These are phyloP conservation scores for Puffinus mauretanicus DNA, from an alignment of 2,113 vertebrate species.

Conservation along the genomic window DNA sequence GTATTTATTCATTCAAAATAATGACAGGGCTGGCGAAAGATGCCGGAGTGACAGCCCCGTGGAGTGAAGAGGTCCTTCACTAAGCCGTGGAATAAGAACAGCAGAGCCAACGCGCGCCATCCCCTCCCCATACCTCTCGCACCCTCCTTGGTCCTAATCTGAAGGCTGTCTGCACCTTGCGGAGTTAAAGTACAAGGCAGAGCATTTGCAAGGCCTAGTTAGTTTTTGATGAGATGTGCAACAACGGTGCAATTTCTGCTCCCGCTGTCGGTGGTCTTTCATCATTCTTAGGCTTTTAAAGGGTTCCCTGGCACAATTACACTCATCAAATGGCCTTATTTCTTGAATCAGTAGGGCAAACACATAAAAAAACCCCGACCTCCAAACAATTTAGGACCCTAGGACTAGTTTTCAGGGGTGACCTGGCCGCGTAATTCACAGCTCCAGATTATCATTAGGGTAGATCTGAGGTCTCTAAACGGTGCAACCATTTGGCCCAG, in stretches of 20 bases:
- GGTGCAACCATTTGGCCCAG: not conserved
- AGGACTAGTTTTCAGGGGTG: not conserved
- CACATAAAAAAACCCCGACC: not conserved
- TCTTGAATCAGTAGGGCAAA: not conserved
- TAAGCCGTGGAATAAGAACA: not conserved
- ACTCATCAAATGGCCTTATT: not conserved
- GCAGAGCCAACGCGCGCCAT: accelerated
- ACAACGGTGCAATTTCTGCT: not conserved
- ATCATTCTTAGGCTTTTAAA: not conserved
- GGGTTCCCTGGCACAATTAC: not conserved
- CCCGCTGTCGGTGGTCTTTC: not conserved
- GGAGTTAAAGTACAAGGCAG: not conserved
- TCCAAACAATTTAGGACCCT: not conserved
- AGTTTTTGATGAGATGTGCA: not conserved
- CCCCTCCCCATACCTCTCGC: not conserved
- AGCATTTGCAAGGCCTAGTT: not conserved
- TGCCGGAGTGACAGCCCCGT: not conserved
- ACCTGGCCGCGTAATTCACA: not conserved
- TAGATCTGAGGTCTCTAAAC: not conserved
- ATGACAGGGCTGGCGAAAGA: not conserved
- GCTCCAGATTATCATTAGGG: not conserved
- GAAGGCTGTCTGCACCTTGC: not conserved
- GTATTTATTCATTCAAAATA: conserved; percentile 59
- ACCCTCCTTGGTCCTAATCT: not conserved
- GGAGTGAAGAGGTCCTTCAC: not conserved